These are phyloP conservation scores for Stigmatopora nigra DNA, from an alignment of 2,113 vertebrate species.

Conservation along the genomic window DNA sequence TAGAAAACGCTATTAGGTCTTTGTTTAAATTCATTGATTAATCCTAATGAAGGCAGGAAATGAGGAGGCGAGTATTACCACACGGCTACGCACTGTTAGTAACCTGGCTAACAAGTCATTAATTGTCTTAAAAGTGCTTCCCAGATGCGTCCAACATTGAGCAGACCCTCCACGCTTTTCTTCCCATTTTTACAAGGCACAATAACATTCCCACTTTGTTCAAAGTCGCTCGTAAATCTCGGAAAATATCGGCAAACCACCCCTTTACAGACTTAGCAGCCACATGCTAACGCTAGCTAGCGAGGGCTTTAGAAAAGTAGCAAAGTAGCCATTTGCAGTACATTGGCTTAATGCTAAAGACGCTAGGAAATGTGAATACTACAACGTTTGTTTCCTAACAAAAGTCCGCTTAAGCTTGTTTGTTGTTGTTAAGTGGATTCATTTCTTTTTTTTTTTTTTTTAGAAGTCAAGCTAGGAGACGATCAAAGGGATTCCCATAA, in stretches of 20 bases:
- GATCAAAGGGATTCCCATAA: background rate
- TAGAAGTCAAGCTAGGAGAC: background rate
- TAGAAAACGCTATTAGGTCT: too few species aligned
- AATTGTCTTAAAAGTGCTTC: slow-evolving; percentile 26
- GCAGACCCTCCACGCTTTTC: slow-evolving; percentile 11
- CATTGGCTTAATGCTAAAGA: background rate
- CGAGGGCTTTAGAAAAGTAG: background rate
- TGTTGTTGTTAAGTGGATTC: background rate
- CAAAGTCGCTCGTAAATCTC: slow-evolving; percentile 35
- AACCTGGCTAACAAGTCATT: background rate
- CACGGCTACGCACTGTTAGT: background rate
- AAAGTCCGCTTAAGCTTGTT: slow-evolving; percentile 9
- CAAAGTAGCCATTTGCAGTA: background rate
- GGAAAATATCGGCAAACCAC: slow-evolving; percentile 10
- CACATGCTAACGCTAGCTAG: background rate
- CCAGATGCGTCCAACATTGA: slow-evolving; percentile 33
- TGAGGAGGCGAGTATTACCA: too few species aligned
- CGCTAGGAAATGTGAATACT: background rate
- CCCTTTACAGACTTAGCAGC: slow-evolving; percentile 5
- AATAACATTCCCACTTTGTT: slow-evolving; percentile 22
- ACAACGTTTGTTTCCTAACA: background rate
- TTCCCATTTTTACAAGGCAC: slow-evolving; percentile 23
- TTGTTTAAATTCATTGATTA: too few species aligned
- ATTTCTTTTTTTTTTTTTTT: too few species aligned
- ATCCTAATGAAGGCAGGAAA: too few species aligned